Base-by-base conservation (phyloP, 2,113 vertebrate species). In the Ranitomeya variabilis region DNA sequence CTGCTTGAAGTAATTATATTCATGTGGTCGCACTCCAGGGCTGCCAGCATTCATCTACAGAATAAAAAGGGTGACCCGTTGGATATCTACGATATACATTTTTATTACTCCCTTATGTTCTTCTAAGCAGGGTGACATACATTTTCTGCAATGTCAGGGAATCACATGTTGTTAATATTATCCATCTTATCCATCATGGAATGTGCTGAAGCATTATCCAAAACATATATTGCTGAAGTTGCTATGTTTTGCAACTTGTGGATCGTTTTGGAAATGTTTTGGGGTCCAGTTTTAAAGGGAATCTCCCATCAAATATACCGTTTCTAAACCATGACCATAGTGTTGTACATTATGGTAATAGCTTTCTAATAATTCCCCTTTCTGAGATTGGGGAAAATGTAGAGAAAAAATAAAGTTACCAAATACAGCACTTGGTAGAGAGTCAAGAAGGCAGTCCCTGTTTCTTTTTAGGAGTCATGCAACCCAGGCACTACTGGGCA, bases 1-100 rank as follows among this genome's bases (percentile, higher is more conserved):
- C 81, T 83, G 45, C 45, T 54, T 83, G 81, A 54, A 71, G 23
- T 67, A 84, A 84, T 84, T 67, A 26, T 54, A 84, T 54, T 71
- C 82, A 84, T 55, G 51, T 84, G 82, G 64, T 10, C 82, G 18
- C 19, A 9, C 64, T 23, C 10, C 19, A 26, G 51, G 12, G 14
- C 66, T 71, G 82, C 82, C 82, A 84, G 64, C 82, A 84, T 84
- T 69, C 82, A 69, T 18, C 82, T 55, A 15, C 64, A 12, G 82
- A 54, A 54, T 26, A 23, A 31, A 55, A 23, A 55, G 64, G 82
- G 64, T 69, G 64, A 84, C 64, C 82, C 69, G 82, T 71, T 84
- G 82, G 82, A 84, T 69, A 26, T 84, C 14, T 84, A 6, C 15
- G 82, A 67, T 52, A 26, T 84, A 16, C 7, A 55, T 57, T 84